Evolutionary conservation across 2,888 invertebrate genomes (phyloP), one percentile per base, ranked within the genome.

Genomic region (Escarpia spicata): DNA sequence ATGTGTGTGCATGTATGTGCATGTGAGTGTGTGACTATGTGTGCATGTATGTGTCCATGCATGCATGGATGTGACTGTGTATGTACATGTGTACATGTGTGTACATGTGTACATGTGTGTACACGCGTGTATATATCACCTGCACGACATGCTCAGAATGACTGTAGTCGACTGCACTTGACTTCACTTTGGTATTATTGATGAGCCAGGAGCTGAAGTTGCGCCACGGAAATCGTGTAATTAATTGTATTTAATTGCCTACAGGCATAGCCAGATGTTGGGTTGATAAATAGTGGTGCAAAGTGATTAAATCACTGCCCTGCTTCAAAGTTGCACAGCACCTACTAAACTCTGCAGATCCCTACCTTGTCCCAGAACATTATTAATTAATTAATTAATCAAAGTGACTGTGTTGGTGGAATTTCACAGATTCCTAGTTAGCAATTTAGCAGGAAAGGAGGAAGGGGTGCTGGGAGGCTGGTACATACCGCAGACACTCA

Each of bases 191-290:
- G 75, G 15, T n/a, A 75, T 75, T 75, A 75, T 75, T 75, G 75
- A 75, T 75, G 75, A 75, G 60, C 15, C 60, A 60, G 19, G 26
- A 60, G 26, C 75, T 75, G 75, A 26, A 75, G 26, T 19, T 75
- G 6, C 19, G 75, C 75, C 75, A 75, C 6, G 75, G 4, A 75
- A 75, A 26, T 52, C 8, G 52, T 75, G 75, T 75, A 75, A 75
- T 75, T 75, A 75, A 75, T 75, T 75, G 75, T 75, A 75, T 6
- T 75, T 75, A 75, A n/a, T 75, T 75, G 75, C 75, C 75, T 75
- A 15, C 75, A 75, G 75, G 75, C 75, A 26, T n/a, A 52, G 19
- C 75, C 75, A 75, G 75, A 75, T 75, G 75, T n/a, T 75, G 75
- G n/a, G 26, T 75, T 75, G 75, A 75, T 75, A 75, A 75, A 75